Percentiles rank a stretch among this genome's conserved stretches.
Conservation (phyloP, 2,888 invertebrate species). For the Copidosoma aretas region DNA sequence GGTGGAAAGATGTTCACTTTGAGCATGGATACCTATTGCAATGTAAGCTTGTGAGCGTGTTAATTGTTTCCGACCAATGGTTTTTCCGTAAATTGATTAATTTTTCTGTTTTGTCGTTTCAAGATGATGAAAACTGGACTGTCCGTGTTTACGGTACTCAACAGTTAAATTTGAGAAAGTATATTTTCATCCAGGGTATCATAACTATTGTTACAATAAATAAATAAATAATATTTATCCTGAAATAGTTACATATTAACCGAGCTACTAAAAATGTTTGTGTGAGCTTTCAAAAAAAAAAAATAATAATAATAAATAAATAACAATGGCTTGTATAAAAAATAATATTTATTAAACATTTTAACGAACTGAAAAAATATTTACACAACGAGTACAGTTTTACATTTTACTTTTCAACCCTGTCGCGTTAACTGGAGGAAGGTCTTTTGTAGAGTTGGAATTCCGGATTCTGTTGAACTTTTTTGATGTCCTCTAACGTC, state of each 20-base stretch:
- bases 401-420: no score
- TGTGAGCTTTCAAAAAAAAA: not conserved
- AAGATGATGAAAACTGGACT: conserved; percentile 18
- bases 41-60: conserved; percentile 7
- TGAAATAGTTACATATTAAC: no score
- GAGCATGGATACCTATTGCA: conserved; percentile 28
- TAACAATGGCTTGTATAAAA: not conserved
- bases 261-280: no score
- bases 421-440: not conserved
- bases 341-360: not conserved
- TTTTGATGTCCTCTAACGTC: conserved; percentile 73
- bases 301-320: conserved; percentile 21
- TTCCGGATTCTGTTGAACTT: conserved; percentile 57
- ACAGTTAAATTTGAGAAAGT: not conserved
- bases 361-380: no score
- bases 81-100: not conserved
- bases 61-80: not conserved
- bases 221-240: no score
- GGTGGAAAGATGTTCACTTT: conserved; percentile 28
- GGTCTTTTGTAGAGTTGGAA: conserved; percentile 44
- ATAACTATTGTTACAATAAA: no score
- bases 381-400: no score
- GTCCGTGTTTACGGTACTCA: conserved; percentile 5
- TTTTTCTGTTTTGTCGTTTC: not conserved
- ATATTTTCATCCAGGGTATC: no score